phyloP scores from a whole-genome alignment of 2,113 vertebrate genomes.

The Scortum barcoo region DNA sequence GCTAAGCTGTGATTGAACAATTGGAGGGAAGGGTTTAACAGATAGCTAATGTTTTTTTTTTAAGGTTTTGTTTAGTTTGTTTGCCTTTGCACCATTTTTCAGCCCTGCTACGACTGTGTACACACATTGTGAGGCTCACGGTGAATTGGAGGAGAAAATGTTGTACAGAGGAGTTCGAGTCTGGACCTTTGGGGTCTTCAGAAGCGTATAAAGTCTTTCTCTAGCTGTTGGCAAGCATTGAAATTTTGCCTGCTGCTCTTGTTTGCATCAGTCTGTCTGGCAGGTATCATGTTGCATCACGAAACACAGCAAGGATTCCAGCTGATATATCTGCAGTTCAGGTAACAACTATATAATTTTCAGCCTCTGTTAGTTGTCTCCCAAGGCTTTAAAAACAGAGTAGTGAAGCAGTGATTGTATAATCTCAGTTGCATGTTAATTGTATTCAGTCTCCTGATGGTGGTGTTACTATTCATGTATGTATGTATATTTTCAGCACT shows the following conservation, averaged over 20 bases:
- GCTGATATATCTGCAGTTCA: not conserved
- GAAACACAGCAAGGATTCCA: not conserved
- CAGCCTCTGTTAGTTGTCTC: not conserved
- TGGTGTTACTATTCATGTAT: slow-evolving; percentile 3
- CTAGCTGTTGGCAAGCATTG: not conserved
- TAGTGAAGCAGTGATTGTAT: not conserved
- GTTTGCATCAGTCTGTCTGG: not conserved
- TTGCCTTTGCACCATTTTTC: not conserved
- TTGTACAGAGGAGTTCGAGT: not conserved
- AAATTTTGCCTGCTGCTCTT: slow-evolving; percentile 10
- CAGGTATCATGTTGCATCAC: slow-evolving; percentile 21
- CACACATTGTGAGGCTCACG: not conserved
- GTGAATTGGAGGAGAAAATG: not conserved
- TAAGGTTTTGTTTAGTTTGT: not conserved
- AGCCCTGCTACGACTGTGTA: not conserved
- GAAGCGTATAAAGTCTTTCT: not conserved
- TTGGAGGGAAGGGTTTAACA: not conserved
- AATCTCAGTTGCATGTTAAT: not conserved
- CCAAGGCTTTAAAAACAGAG: not conserved
- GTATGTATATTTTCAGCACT: not conserved
- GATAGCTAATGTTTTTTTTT: not conserved
- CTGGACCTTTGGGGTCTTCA: not conserved
- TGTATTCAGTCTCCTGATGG: not conserved
- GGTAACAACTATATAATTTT: not conserved
- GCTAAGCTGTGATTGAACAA: not conserved